Base-by-base conservation (phyloP, 2,797 vertebrate genomes). In the Pipistrellus pygmaeus region DNA sequence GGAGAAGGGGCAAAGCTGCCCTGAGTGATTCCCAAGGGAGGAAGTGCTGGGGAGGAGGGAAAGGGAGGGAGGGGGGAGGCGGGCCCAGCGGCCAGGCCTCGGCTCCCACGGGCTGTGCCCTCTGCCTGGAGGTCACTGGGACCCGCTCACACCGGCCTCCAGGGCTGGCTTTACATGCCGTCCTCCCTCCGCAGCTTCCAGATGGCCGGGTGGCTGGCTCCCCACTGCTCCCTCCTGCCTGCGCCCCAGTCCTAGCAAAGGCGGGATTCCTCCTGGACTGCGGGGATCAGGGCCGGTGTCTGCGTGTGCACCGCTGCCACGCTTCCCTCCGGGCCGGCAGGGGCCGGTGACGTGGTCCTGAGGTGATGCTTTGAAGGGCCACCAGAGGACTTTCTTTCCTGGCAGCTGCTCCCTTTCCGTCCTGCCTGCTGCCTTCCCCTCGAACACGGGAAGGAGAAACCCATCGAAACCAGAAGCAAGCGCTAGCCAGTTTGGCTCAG, bases 21-120 rank as follows among this genome's bases (percentile, higher is more conserved):
- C 15, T 0, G 9, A 6, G 3, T 38, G 8, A 8, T 6, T 7
- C 20, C 72, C 27, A 35, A n/a, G 44, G 8, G 17, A 48, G 53
- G 32, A 41, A 18, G n/a, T 0, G 3, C 38, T 18, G 15, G 20
- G 12, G 12, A 2, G 25, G 25, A 5, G 12, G 55, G 0, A 20
- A 4, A 8, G 1, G 1, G 4, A 46, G 44, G 44, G 44, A 2
- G 10, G 10, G 0, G 8, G 68, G 25, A 18, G 44, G 4, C 5
- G 1, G 27, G 57, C 44, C 0, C 0, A n/a, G 57, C 2, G 4
- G 55, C 53, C 17, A 4, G 35, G 27, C 51, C 60, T 17, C 14
- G 14, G 48, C 20, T 2, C 1, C 6, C 7, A 5, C 30, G 25
- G 25, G 41, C 84, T 4, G 2, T 8, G 41, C 0, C 17, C n/a